A percentile compares a stretch with the other conserved stretches of the same genome.
Evolutionary conservation across 2,888 invertebrate species (phyloP).

Genomic region (Congeria kusceri): DNA sequence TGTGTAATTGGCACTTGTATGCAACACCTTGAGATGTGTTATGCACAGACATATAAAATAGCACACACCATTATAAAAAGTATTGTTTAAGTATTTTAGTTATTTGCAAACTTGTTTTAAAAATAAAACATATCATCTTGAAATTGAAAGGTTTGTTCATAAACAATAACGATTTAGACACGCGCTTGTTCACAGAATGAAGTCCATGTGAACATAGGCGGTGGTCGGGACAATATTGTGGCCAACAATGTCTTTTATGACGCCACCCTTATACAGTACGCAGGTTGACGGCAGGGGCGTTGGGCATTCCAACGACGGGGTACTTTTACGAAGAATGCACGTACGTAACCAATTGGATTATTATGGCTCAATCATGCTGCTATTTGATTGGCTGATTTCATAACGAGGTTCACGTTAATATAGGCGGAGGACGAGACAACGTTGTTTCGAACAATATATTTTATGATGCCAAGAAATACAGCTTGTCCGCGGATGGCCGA

Average conservation of each 20-base stretch:
- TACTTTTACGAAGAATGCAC: constrained; percentile 19
- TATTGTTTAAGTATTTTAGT: too few relatives aligned
- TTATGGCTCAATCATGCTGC: not conserved
- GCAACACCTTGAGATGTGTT: too few relatives aligned
- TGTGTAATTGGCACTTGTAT: too few relatives aligned
- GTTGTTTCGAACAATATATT: constrained; percentile 29
- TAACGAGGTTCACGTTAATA: constrained; percentile 45
- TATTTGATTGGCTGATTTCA: constrained; percentile 11
- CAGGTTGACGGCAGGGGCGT: constrained; percentile 68
- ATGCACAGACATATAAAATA: too few relatives aligned
- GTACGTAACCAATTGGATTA: constrained; percentile 3
- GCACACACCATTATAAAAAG: too few relatives aligned
- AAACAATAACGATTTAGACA: too few relatives aligned
- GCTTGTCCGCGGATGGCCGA: constrained; percentile 25
- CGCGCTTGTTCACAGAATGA: constrained; percentile 62
- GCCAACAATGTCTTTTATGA: constrained; percentile 72
- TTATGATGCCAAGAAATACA: constrained; percentile 17
- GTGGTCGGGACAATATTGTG: constrained; percentile 74
- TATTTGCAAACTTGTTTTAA: too few relatives aligned
- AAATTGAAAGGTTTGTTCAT: too few relatives aligned
- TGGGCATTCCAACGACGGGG: constrained; percentile 14
- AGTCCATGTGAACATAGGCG: constrained; percentile 73
- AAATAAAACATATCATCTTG: too few relatives aligned
- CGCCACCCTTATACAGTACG: constrained; percentile 58
- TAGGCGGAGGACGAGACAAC: constrained; percentile 44